Conservation (phyloP, 1,140 invertebrate genomes). For the Temnothorax longispinosus region DNA sequence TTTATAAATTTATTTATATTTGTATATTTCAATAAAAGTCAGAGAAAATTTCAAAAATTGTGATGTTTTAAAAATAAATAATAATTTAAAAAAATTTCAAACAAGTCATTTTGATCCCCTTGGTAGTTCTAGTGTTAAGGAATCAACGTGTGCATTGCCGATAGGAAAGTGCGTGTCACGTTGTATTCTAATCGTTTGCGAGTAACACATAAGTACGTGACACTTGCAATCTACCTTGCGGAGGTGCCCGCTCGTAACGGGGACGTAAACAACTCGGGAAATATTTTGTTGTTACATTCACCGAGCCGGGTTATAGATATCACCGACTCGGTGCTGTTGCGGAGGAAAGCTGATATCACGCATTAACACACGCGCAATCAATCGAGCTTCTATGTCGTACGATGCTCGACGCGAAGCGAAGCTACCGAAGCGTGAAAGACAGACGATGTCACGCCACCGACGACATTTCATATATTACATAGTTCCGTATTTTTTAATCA, state of each 20-base stretch:
- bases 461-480: conserved; percentile 15
- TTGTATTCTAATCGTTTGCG: background rate
- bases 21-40: too few relatives aligned
- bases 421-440: conserved; percentile 24
- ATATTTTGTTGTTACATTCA: conserved; percentile 46
- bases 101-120: too few relatives aligned
- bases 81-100: too few relatives aligned
- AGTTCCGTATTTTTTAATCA: background rate
- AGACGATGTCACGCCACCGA: background rate
- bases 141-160: background rate
- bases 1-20: too few relatives aligned
- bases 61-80: too few relatives aligned
- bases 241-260: background rate
- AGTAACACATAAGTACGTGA: background rate
- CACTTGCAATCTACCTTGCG: background rate
- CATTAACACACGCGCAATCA: background rate
- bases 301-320: background rate
- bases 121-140: too few relatives aligned
- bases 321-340: background rate
- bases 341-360: conserved; percentile 28
- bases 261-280: background rate
- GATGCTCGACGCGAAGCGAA: background rate
- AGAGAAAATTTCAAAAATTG: too few relatives aligned
- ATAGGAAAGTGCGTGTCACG: background rate
- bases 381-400: conserved; percentile 15